Evolutionary conservation across 2,797 vertebrate genomes (phyloP).

Genomic region (Nyctalus aviator): DNA sequence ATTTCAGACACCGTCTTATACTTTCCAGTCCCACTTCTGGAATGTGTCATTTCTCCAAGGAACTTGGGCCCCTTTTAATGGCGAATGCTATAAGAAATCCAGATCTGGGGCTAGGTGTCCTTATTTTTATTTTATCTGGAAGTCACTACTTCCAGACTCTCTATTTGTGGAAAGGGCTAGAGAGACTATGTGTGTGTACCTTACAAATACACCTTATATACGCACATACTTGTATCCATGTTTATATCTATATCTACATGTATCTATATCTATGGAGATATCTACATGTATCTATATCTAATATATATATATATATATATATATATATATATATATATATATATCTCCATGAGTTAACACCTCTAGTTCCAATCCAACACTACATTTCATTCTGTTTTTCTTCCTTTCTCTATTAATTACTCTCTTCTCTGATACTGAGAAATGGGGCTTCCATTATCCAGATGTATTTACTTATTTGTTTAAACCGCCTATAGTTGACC

Average conservation of each 20-base stretch:
- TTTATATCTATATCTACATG: background rate
- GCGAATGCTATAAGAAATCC: background rate
- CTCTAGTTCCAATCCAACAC: background rate
- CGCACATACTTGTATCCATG: background rate
- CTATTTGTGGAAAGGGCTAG: background rate
- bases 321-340: no score
- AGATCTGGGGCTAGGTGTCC: background rate
- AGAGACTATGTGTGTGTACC: background rate
- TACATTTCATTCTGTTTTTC: slow-evolving; percentile 32
- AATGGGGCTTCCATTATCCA: background rate
- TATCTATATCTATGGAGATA: no score
- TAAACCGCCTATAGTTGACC: background rate
- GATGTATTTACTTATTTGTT: background rate
- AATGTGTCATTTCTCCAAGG: slow-evolving; percentile 22
- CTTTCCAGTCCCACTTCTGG: background rate
- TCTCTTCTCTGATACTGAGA: slow-evolving; percentile 25
- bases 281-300: background rate
- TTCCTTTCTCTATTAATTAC: background rate
- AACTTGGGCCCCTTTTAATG: background rate
- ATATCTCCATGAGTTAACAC: background rate
- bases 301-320: background rate
- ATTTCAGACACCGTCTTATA: background rate
- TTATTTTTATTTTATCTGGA: slow-evolving; percentile 12
- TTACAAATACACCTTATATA: background rate
- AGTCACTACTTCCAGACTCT: background rate